Conservation (phyloP, 2,888 invertebrate species). For the Drepanosiphum platanoidis region DNA sequence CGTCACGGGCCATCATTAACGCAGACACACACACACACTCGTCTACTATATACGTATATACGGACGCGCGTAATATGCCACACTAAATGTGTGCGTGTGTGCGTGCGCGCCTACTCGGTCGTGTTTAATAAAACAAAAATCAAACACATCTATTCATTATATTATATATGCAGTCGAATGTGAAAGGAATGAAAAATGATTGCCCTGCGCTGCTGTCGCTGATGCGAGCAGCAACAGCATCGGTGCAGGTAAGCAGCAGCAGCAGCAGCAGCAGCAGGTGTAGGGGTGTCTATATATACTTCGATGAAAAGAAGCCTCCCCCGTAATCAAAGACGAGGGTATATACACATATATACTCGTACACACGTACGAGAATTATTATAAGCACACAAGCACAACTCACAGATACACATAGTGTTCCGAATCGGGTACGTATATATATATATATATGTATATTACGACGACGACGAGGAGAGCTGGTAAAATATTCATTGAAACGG, state of each 20-base stretch:
- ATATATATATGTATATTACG: background rate
- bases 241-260: background rate
- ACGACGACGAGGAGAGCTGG: constrained; percentile 15
- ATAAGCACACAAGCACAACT: background rate
- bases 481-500: constrained; percentile 59
- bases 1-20: constrained; percentile 46
- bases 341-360: background rate
- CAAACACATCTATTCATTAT: constrained; percentile 58
- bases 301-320: constrained; percentile 58
- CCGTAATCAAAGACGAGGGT: constrained; percentile 53
- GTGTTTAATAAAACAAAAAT: constrained; percentile 60
- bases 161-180: constrained; percentile 19
- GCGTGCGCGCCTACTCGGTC: background rate
- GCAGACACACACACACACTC: constrained; percentile 21
- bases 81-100: background rate
- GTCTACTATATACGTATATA: background rate
- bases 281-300: constrained; percentile 42
- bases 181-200: constrained; percentile 62
- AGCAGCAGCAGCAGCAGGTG: constrained; percentile 17
- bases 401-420: background rate
- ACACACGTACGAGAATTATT: constrained; percentile 31
- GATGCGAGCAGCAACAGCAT: background rate
- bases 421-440: background rate
- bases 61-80: background rate
- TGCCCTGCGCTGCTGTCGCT: constrained; percentile 19